Evolutionary conservation across 2,113 vertebrate genomes (phyloP).

Genomic region (Pyxicephalus adspersus): DNA sequence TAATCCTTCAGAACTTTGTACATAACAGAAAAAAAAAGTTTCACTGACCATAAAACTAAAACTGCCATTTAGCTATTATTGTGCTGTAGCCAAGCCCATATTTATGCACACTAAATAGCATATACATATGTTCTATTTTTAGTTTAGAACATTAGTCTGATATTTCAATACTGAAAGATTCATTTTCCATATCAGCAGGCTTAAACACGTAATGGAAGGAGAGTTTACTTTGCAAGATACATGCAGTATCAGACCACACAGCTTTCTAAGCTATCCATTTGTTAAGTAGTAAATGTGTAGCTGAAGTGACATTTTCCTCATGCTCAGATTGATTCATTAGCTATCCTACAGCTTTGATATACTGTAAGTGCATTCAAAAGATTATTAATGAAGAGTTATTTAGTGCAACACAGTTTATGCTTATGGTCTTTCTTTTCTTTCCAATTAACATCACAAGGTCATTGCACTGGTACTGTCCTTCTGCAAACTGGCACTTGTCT

Average conservation of each 20-base stretch:
- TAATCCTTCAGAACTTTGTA: no score
- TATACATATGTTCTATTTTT: neutral
- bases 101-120: neutral
- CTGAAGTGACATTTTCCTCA: slow-evolving; percentile 51
- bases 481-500: slow-evolving; percentile 39
- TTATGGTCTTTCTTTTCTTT: neutral
- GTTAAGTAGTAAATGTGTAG: neutral
- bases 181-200: neutral
- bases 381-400: slow-evolving; percentile 57
- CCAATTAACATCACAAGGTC: slow-evolving; percentile 44
- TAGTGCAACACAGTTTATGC: slow-evolving; percentile 16
- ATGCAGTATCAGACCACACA: slow-evolving; percentile 33
- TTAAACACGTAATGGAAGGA: slow-evolving; percentile 16
- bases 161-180: neutral
- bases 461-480: neutral
- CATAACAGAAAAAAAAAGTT: neutral
- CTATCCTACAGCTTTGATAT: slow-evolving; percentile 34
- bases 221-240: slow-evolving; percentile 54
- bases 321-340: neutral
- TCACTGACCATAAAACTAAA: neutral
- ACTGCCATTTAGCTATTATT: no score
- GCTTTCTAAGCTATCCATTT: slow-evolving; percentile 52
- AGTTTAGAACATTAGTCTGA: slow-evolving; percentile 1
- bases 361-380: slow-evolving; percentile 57
- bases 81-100: neutral